These are phyloP conservation scores for Xiphydria camelus DNA, from an alignment of 2,888 invertebrate species.

Conservation along the genomic window DNA sequence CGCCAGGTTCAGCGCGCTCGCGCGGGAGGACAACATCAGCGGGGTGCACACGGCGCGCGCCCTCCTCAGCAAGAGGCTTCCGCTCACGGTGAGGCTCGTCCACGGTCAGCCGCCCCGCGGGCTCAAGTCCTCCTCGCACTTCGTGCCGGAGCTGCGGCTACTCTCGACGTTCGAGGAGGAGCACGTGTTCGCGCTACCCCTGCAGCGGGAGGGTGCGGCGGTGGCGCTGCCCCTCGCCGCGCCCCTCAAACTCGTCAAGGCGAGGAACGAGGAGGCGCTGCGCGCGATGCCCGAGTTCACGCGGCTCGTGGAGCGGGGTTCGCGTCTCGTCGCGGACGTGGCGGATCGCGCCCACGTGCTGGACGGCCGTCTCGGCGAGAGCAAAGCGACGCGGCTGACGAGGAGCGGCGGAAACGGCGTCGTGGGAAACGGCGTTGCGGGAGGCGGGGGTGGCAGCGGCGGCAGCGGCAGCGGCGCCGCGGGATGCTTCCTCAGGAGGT, in stretches of 20 bases:
- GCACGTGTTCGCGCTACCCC: slow-evolving; percentile 79
- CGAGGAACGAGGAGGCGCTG: slow-evolving; percentile 80
- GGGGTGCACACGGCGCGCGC: slow-evolving; percentile 92
- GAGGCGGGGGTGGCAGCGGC: no score
- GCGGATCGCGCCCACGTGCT: slow-evolving; percentile 81
- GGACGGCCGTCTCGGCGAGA: slow-evolving; percentile 78
- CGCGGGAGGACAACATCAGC: slow-evolving; percentile 90
- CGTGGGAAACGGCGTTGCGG: no score
- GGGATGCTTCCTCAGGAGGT: slow-evolving; percentile 64
- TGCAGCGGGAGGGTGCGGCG: slow-evolving; percentile 77
- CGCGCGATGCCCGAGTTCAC: slow-evolving; percentile 69
- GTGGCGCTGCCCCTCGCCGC: slow-evolving; percentile 85
- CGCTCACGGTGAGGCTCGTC: slow-evolving; percentile 88
- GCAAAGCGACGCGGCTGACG: slow-evolving; percentile 46
- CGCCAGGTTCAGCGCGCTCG: slow-evolving; percentile 89
- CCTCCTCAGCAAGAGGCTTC: slow-evolving; percentile 85
- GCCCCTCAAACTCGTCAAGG: slow-evolving; percentile 80
- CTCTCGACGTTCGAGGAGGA: slow-evolving; percentile 86
- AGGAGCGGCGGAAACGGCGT: slow-evolving; percentile 35
- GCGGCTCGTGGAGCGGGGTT: slow-evolving; percentile 77
- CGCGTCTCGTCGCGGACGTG: slow-evolving; percentile 73
- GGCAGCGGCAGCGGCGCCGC: no score
- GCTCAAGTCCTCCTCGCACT: slow-evolving; percentile 78
- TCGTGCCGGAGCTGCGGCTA: slow-evolving; percentile 82
- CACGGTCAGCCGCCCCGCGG: slow-evolving; percentile 88